Base-by-base conservation (phyloP, 2,888 invertebrate species). In the Acanthosepion pharaonis region DNA sequence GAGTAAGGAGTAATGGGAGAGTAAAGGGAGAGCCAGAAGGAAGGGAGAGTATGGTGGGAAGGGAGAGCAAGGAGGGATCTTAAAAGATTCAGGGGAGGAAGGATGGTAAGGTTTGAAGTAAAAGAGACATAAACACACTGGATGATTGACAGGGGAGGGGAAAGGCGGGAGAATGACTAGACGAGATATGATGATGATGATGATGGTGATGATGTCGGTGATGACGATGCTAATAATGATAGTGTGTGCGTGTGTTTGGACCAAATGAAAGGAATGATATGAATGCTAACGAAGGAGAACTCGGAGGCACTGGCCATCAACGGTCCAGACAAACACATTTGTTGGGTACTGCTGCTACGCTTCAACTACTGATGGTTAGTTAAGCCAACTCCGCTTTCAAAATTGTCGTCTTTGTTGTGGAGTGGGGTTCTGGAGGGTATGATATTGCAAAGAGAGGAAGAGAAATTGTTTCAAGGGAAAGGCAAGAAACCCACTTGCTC, bases 221-320 rank as follows among this genome's bases (percentile, higher is more conserved):
- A 91, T 33, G 42, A 91, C 28, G 33, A 33, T 33, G 20, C 18
- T 91, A 28, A 33, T 15, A 5, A 9, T 91, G 91, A 5, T 4
- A 23, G 25, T 64, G 64, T 64, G 64, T 25, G 64, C 28, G 23
- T 64, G 64, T 64, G 64, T 64, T 64, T 64, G 64, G 28, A 64
- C 23, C 64, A 25, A 64, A 64, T 0, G 64, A 64, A 25, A 64
- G 25, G 20, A 64, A 64, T 64, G 53, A 78, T 94, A 94, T 25
- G 94, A 55, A 33, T 49, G 42, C 25, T 95, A 91, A 48, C 49
- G n/a, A 28, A 51, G 49, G n/a, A n/a, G 92, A 92, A n/a, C 92
- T 92, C 91, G 33, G 25, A 15, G 18, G 92, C 48, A 18, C 49
- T 33, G 18, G 64, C 64, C 51, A 48, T 42, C 64, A n/a, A 51